phyloP scores from a whole-genome alignment of 2,113 vertebrate genomes.

The Monopterus albus region DNA sequence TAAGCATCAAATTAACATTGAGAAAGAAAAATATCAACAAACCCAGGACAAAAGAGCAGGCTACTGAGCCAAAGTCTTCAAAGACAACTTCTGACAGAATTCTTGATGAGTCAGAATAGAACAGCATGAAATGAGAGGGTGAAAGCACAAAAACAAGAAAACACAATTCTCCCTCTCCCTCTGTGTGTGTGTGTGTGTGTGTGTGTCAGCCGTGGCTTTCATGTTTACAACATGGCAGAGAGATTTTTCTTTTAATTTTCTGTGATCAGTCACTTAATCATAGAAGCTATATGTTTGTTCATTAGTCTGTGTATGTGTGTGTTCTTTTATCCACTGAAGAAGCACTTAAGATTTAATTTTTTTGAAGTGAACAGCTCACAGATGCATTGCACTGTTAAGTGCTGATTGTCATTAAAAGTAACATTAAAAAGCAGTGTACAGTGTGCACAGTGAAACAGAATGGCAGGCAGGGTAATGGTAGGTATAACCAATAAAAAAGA shows the following conservation, averaged over 20 bases:
- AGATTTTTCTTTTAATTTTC: constrained; percentile 56
- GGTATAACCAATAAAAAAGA: not conserved
- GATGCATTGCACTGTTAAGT: too few relatives aligned
- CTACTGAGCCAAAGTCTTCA: constrained; percentile 66
- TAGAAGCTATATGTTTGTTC: constrained; percentile 35
- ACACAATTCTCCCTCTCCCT: constrained; percentile 35
- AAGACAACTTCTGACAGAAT: constrained; percentile 80
- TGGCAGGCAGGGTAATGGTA: not conserved
- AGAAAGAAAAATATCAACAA: constrained; percentile 73
- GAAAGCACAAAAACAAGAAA: constrained; percentile 59
- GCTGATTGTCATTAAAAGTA: not conserved
- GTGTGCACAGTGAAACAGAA: not conserved
- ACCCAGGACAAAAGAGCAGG: constrained; percentile 70
- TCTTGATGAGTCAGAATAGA: constrained; percentile 72
- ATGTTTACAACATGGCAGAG: constrained; percentile 53
- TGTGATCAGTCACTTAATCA: constrained; percentile 67
- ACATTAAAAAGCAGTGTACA: constrained; percentile 10
- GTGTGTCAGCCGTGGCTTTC: constrained; percentile 37
- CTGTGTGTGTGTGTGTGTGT: constrained; percentile 12
- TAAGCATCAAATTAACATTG: constrained; percentile 70
- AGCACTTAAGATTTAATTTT: constrained; percentile 25
- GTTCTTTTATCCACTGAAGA: constrained; percentile 15
- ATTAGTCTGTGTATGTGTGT: constrained; percentile 22
- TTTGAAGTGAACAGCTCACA: constrained; percentile 2
- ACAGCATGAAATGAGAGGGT: constrained; percentile 60